Percentiles rank a stretch among this genome's conserved stretches.
Conservation (phyloP, 1,140 invertebrate genomes). For the Bombus waltoni region DNA sequence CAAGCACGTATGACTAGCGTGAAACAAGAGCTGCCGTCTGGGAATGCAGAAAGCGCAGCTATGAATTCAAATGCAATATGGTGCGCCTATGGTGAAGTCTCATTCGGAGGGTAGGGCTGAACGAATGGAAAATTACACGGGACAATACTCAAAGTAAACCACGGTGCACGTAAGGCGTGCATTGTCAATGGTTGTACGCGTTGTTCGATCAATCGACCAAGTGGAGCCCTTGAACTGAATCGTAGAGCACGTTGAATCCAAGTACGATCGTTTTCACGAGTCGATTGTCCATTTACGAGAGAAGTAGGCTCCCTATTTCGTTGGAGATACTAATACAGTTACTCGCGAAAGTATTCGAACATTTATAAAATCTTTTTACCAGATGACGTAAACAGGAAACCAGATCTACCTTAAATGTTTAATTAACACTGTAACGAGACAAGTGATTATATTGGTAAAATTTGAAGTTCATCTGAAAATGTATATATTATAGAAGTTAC, state of each 20-base stretch:
- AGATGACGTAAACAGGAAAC: no score
- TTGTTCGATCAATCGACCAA: background rate
- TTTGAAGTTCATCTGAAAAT: no score
- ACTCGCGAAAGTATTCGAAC: no score
- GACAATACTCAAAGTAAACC: constrained; percentile 9
- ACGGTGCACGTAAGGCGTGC: background rate
- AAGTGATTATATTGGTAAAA: no score
- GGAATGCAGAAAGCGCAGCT: constrained; percentile 74
- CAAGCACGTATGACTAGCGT: constrained; percentile 63
- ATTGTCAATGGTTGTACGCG: background rate
- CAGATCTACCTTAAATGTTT: no score
- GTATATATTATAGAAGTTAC: no score
- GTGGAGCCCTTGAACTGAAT: background rate
- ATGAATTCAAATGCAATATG: constrained; percentile 74
- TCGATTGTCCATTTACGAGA: background rate
- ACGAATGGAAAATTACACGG: constrained; percentile 40
- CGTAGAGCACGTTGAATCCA: background rate
- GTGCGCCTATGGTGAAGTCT: constrained; percentile 15
- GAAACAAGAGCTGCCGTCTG: constrained; percentile 73
- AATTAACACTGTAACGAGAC: no score
- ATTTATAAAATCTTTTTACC: no score
- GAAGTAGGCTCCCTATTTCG: background rate
- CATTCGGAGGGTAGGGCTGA: constrained; percentile 38
- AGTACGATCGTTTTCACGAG: background rate
- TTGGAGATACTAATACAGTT: background rate